phyloP scores from a whole-genome alignment of 2,888 invertebrate species.

The Vesta saturnalis region DNA sequence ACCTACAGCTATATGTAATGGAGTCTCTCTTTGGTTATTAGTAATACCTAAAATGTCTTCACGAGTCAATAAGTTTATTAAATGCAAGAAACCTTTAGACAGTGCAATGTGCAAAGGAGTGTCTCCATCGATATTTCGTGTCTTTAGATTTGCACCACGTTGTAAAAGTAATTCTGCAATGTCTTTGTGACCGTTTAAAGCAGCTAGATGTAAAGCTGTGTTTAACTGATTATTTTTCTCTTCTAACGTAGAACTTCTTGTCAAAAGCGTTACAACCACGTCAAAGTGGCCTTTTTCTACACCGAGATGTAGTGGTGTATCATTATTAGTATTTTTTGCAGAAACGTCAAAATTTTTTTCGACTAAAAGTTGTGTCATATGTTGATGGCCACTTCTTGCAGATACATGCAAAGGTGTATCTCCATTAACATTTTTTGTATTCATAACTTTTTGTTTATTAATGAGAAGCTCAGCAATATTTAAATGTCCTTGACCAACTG shows the following conservation, averaged over 20 bases:
- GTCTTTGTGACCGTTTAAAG: not conserved
- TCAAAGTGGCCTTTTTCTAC: not conserved
- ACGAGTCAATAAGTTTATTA: not conserved
- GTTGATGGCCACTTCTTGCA: not conserved
- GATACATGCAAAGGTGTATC: slow-evolving; percentile 2
- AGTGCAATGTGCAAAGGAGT: slow-evolving; percentile 11
- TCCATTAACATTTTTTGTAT: not conserved
- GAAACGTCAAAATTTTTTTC: not conserved
- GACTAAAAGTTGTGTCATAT: not conserved
- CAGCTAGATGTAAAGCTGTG: not conserved
- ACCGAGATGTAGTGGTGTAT: slow-evolving; percentile 11
- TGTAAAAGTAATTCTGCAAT: not conserved
- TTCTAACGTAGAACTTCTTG: not conserved
- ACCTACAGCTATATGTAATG: not conserved
- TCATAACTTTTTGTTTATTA: not conserved
- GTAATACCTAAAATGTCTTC: not conserved
- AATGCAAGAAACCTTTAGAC: not conserved
- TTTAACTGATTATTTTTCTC: not conserved
- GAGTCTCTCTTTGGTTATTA: not conserved
- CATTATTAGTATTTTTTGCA: not conserved
- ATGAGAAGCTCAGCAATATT: slow-evolving; percentile 5
- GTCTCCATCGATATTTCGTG: not conserved
- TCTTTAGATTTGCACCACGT: not conserved
- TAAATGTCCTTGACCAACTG: not conserved
- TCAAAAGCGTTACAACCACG: not conserved